Evolutionary conservation across 2,888 invertebrate species (phyloP).

Genomic region (Carcina quercana): DNA sequence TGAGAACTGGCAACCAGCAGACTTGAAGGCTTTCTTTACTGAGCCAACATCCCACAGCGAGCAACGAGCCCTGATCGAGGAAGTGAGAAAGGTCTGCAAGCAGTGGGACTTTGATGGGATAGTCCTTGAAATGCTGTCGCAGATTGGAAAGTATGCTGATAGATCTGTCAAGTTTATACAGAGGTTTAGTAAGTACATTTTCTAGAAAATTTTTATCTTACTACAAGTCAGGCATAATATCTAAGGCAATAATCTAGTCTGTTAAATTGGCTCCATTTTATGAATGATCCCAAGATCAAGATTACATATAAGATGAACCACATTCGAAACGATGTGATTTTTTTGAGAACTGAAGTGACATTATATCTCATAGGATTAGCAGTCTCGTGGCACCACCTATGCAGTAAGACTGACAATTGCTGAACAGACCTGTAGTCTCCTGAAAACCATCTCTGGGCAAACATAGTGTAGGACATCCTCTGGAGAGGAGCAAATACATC

Average conservation of each 20-base stretch:
- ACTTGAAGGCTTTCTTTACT: constrained; percentile 81
- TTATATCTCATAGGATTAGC: too few relatives aligned
- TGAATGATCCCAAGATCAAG: too few relatives aligned
- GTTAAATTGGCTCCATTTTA: too few relatives aligned
- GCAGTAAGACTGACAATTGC: too few relatives aligned
- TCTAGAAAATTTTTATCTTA: not conserved
- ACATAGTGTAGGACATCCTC: too few relatives aligned
- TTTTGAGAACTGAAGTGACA: too few relatives aligned
- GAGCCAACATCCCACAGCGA: constrained; percentile 78
- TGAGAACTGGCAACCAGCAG: constrained; percentile 87
- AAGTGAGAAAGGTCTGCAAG: constrained; percentile 80
- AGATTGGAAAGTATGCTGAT: constrained; percentile 78
- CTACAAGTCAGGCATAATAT: not conserved
- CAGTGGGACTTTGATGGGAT: constrained; percentile 90
- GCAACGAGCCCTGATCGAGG: constrained; percentile 78
- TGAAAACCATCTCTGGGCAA: too few relatives aligned
- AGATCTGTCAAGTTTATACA: constrained; percentile 78
- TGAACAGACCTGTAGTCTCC: too few relatives aligned
- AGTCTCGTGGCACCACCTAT: too few relatives aligned
- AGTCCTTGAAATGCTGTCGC: constrained; percentile 93
- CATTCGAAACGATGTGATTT: too few relatives aligned
- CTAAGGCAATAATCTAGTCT: not conserved
- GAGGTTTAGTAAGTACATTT: constrained; percentile 68
- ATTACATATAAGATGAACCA: too few relatives aligned
- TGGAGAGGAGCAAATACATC: too few relatives aligned